Evolutionary conservation across 2,113 vertebrate genomes (phyloP).

Genomic region (Oceanites oceanicus): DNA sequence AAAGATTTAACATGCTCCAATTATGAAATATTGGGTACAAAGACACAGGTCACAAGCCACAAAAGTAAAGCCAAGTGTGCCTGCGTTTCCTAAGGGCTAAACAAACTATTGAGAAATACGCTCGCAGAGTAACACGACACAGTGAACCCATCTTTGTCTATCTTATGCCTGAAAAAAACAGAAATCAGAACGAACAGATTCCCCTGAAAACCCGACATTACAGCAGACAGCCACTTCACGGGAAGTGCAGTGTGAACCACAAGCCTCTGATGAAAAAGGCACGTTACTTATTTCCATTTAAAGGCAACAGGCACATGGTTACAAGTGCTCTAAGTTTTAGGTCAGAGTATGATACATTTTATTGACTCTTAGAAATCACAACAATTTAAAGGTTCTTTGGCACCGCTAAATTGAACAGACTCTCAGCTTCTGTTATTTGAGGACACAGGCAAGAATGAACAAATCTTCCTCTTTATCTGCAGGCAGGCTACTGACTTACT

Average conservation of each 20-base stretch:
- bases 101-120: neutral
- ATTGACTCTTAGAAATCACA: neutral
- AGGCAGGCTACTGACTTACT: neutral
- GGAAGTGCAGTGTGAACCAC: neutral
- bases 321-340: neutral
- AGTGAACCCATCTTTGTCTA: neutral
- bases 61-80: conserved; percentile 1
- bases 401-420: neutral
- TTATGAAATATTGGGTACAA: conserved; percentile 27
- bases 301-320: neutral
- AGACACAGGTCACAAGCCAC: conserved; percentile 5
- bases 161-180: neutral
- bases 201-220: neutral
- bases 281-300: neutral
- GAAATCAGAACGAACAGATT: neutral
- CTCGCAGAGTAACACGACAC: neutral
- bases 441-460: neutral
- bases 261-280: neutral
- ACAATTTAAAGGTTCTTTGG: neutral
- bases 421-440: neutral
- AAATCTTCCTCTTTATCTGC: neutral
- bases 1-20: conserved; percentile 44
- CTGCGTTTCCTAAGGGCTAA: neutral
- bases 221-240: neutral
- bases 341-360: neutral